Conservation (phyloP, 2,113 vertebrate genomes). For the Oncorhynchus masou region DNA sequence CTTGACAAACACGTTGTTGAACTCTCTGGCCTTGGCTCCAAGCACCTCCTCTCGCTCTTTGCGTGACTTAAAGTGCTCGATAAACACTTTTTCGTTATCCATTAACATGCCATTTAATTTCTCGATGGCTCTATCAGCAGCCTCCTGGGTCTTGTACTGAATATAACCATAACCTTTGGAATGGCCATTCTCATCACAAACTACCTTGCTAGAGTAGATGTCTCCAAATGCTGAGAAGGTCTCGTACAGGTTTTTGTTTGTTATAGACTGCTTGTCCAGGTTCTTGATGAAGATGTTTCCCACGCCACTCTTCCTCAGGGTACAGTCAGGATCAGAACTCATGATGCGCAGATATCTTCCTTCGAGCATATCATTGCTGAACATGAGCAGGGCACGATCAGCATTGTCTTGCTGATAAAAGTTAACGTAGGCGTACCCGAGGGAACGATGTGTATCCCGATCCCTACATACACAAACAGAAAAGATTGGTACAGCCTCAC, state of each 20-base stretch:
- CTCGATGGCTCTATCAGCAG: no score
- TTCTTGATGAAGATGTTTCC: no score
- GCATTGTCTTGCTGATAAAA: constrained; percentile 73
- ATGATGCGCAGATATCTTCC: no score
- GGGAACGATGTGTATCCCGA: constrained; percentile 71
- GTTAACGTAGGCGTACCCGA: constrained; percentile 75
- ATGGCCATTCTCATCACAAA: constrained; percentile 8
- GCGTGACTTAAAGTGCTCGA: constrained; percentile 77
- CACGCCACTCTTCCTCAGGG: no score
- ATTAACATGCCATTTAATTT: no score
- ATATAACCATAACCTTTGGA: neutral
- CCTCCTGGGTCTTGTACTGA: no score
- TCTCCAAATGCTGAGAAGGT: constrained; percentile 86
- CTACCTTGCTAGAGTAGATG: constrained; percentile 85
- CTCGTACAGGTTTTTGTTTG: constrained; percentile 57
- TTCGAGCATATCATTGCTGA: no score
- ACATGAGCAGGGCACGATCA: constrained; percentile 50
- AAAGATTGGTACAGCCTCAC: constrained; percentile 65
- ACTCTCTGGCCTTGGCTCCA: constrained; percentile 82
- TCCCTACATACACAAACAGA: constrained; percentile 74
- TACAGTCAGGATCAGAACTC: no score
- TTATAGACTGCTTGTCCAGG: no score
- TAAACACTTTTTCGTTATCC: constrained; percentile 80
- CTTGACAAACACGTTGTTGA: constrained; percentile 84
- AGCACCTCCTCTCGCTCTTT: constrained; percentile 76